Base-by-base conservation (phyloP, 1,140 invertebrate genomes). In the Leptinotarsa texana region DNA sequence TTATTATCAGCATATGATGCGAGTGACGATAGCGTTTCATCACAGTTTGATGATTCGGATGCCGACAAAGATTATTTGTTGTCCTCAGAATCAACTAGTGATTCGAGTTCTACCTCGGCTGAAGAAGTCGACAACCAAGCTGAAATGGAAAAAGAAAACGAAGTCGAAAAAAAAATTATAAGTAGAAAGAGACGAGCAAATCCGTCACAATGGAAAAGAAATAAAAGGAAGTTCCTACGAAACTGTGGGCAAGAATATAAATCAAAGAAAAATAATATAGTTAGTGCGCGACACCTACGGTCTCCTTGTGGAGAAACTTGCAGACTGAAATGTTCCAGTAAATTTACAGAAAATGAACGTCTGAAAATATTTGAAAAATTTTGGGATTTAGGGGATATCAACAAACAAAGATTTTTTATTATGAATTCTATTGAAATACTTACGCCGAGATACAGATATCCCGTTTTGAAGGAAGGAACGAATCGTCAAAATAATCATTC, bases 361-460 rank as follows among this genome's bases (percentile, higher is more conserved):
- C 3, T 22, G 24, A 27, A 65, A 15, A 65, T 65, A 21, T 65
- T 65, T 65, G 18, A 65, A 65, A 65, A 21, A 65, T 65, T 4
- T 65, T 65, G 63, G 63, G 18, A 21, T 65, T 27, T 65, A 27
- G 63, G 63, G 18, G 18, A 27, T 65, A 21, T 65, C 18, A 27
- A 65, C 18, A 65, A 65, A 27, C 63, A 65, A 27, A 57, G 13
- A 65, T 65, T 65, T 27, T 65, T 65, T 65, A 65, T 65, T 65
- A 22, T 65, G 24, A 65, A 65, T 13, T 65, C 18, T 11, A 65
- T 65, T 21, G 13, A 51, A 51, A n/a, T 51, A 51, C 49, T 33
- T 18, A 33, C 66, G 17, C 17, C 24, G n/a, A 33, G 13, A 33
- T 27, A 27, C n/a, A 68, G 33, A 68, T 68, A 27, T 68, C 33